Conservation (phyloP, 2,888 invertebrate genomes). For the Sarcophaga variegata region DNA sequence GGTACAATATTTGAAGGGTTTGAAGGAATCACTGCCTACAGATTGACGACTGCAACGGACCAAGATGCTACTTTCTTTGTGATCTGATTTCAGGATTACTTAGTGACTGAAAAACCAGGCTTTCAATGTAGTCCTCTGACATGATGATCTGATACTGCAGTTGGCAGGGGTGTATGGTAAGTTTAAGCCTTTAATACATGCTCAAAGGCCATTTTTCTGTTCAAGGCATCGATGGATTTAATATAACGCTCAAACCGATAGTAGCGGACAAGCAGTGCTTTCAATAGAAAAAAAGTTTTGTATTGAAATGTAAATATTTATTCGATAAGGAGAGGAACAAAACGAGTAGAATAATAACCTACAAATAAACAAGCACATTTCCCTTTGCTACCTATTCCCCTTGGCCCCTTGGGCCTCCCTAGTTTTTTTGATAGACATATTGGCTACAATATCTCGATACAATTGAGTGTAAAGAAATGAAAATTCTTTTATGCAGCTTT, state of each 20-base stretch:
- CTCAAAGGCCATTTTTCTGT: no score
- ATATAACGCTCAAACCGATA: not conserved
- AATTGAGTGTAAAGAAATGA: slow-evolving; percentile 15
- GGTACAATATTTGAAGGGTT: no score
- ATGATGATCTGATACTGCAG: no score
- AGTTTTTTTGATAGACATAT: slow-evolving; percentile 51
- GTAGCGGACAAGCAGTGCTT: not conserved
- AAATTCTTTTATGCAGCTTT: slow-evolving; percentile 24
- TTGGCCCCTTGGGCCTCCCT: not conserved
- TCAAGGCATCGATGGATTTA: no score
- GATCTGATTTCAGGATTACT: no score
- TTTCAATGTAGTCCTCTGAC: no score
- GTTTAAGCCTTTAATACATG: no score
- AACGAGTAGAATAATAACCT: not conserved
- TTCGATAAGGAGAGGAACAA: not conserved
- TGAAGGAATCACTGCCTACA: no score
- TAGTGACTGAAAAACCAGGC: no score
- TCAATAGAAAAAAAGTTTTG: slow-evolving; percentile 8
- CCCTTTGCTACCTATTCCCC: not conserved
- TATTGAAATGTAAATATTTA: slow-evolving; percentile 50
- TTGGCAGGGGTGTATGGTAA: no score
- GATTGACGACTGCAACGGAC: no score
- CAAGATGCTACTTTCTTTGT: no score
- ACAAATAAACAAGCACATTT: not conserved
- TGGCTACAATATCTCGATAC: slow-evolving; percentile 39